Base-by-base conservation (phyloP, 2,888 invertebrate species). In the Cerceris ruficornis region DNA sequence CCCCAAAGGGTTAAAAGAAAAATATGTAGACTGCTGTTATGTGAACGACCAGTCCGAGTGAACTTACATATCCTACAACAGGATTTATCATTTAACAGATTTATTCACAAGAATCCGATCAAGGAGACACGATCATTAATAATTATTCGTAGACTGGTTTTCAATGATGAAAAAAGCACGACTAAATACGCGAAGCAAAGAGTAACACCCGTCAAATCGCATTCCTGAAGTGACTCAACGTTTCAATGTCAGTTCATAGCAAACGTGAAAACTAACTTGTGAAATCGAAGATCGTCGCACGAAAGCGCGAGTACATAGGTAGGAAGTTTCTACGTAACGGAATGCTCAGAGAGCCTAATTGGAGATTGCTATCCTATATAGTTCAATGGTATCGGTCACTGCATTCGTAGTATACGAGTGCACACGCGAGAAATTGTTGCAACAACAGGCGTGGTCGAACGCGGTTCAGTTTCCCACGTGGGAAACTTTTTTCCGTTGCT, bases 391-490 rank as follows among this genome's bases (percentile, higher is more conserved):
- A 69, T 41, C 49, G 69, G 62, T 69, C 61, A 69, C 52, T 66
- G 71, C 43, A 66, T 71, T 58, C 9, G 59, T 66, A 65, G 60
- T 71, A 17, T 49, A 42, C 59, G 43, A 11, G 50, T 6, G 6
- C 13, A 46, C 13, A 15, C 15, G 42, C 7, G 14, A 11, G n/a
- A 13, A 14, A 15, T 42, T 2, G 57, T 57, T 43, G 62, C 42
- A 43, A 28, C 8, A 28, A 55, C 64, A 66, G 71, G 71, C 64
- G 71, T 66, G 71, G 71, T 55, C 70, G 42, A 14, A n/a, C 28
- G 5, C n/a, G 9, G 17, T 46, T 43, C 49, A 64, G 17, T 70
- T 70, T 70, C 70, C 70, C 70, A 70, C 70, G 70, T 70, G 70
- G 58, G 28, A 28, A 28, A 58, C 64, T 64, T 64, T 58, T 64